Conservation (phyloP, 2,797 vertebrate species). For the Semaprochilodus insignis region DNA sequence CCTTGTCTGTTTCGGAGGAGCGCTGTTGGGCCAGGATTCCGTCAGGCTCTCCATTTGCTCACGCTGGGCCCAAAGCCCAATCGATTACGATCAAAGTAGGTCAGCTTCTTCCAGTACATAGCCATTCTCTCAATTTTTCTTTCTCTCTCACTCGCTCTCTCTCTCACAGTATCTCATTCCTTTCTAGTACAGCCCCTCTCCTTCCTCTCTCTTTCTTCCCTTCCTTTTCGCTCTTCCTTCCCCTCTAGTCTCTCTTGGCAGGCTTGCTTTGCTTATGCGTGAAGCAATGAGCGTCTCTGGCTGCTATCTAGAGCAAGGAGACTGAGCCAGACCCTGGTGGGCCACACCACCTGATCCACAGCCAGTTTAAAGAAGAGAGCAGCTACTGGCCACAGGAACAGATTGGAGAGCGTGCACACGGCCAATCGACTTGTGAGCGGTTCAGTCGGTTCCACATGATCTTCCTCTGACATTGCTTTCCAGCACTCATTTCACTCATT, state of each 20-base stretch:
- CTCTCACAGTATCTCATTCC: background rate
- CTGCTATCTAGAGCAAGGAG: constrained; percentile 35
- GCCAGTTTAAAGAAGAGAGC: constrained; percentile 22
- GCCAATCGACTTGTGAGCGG: constrained; percentile 20
- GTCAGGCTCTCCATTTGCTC: constrained; percentile 47
- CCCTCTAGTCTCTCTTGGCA: constrained; percentile 17
- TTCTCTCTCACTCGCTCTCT: constrained; percentile 13
- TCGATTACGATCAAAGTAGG: constrained; percentile 62
- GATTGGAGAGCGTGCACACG: background rate
- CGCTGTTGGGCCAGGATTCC: constrained; percentile 48
- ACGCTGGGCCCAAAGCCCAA: constrained; percentile 56
- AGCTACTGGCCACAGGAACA: constrained; percentile 18
- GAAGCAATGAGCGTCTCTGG: constrained; percentile 8
- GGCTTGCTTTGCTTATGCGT: constrained; percentile 9
- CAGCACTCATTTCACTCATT: constrained; percentile 41
- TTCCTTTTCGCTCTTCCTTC: background rate
- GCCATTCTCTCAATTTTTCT: background rate
- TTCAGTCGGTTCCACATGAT: constrained; percentile 33
- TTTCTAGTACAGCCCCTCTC: background rate
- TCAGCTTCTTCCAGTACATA: constrained; percentile 52
- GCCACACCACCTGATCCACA: constrained; percentile 10
- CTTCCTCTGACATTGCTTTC: constrained; percentile 34
- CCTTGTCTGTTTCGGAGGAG: constrained; percentile 55
- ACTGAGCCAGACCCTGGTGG: background rate
- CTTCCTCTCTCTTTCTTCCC: background rate